Evolutionary conservation across 1,140 invertebrate genomes (phyloP), one percentile per base, ranked within the genome.

Genomic region (Drosophila teissieri): DNA sequence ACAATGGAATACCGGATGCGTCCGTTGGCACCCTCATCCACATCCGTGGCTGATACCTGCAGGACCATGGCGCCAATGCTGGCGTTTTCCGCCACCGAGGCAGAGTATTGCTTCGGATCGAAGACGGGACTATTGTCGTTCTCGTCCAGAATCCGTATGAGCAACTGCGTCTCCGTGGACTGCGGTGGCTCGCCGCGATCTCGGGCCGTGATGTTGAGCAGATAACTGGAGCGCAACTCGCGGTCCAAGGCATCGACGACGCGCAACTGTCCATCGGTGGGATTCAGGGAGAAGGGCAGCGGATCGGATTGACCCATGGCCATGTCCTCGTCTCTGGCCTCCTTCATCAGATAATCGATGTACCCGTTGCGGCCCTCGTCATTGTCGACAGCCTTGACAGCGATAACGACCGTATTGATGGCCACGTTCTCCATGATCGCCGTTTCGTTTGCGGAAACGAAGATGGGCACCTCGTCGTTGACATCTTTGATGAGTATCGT

Each of bases 121-220:
- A 99, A 99, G 6, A 96, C 94, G 0, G 98, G 98, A 67, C 95
- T 96, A 92, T 99, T 98, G 92, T 99, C 98, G 92, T 99, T 99
- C 91, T 97, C 96, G 91, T 99, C 98, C 24, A 97, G 93, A 34
- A 99, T 95, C 52, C 94, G 93, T 6, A 99, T 95, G 8, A 93
- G 93, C 19, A 99, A 93, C 48, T 94, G 94, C 4, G 95, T 94
- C 44, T 94, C 94, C 1, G 96, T 95, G 0, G 95, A 94, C 82
- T 95, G 94, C 1, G 97, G 94, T 0, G 97, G 97, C 63, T 97
- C 96, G 4, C 98, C 98, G 34, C 97, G 94, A 93, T 99, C 98
- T 78, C 95, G 95, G 0, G 97, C 98, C 6, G 95, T 96, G 4
- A 99, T 94, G 60, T 94, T 93, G 14, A 99, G 92, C 0, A 94